Evolutionary conservation across 2,113 vertebrate genomes (phyloP).

Genomic region (Odocoileus hemionus): DNA sequence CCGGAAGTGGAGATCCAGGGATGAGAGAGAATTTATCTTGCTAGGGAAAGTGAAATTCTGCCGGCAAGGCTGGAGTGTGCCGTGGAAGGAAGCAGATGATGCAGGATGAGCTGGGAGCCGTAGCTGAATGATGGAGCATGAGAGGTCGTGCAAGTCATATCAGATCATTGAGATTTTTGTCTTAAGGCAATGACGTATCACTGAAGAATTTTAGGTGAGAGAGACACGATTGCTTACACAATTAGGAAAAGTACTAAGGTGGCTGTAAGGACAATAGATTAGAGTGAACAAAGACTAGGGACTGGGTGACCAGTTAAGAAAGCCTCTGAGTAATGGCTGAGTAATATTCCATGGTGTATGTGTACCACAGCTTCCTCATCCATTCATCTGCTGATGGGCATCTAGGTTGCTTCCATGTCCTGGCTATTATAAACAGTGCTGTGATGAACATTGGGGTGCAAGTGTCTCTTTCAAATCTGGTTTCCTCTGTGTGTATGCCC

Average conservation of each 20-base stretch:
- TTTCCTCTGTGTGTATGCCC: no score
- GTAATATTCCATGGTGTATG: no score
- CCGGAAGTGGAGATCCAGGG: fast-evolving
- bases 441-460: no score
- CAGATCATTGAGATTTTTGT: neutral
- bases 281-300: neutral
- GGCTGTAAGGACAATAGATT: neutral
- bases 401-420: no score
- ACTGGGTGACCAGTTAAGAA: neutral
- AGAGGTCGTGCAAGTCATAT: neutral
- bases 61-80: neutral
- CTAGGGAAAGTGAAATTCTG: neutral
- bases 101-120: no score
- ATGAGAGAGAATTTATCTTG: neutral
- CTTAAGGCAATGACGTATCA: neutral
- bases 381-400: no score
- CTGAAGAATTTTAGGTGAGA: neutral
- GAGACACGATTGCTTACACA: neutral
- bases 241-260: neutral
- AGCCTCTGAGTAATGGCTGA: neutral
- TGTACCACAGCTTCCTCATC: no score
- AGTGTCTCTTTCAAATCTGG: no score
- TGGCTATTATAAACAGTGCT: no score
- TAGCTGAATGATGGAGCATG: neutral
- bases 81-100: neutral